A percentile compares a stretch with the other conserved stretches of the same genome.
Evolutionary conservation across 1,140 invertebrate genomes (phyloP).

Genomic region (Dryas iulia): DNA sequence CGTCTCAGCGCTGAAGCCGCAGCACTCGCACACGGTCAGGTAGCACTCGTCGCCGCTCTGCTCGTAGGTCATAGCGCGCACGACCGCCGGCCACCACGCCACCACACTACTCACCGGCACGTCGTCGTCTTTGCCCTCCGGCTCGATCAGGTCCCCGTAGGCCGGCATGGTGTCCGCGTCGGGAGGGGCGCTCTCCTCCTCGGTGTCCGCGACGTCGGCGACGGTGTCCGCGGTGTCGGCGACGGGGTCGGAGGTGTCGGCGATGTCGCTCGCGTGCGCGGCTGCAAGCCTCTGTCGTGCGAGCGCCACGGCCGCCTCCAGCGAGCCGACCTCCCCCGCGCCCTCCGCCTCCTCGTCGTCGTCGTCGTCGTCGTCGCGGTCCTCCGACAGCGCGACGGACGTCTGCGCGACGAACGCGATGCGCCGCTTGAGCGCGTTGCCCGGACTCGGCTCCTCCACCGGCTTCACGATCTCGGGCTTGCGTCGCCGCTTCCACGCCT

Average conservation of each 20-base stretch:
- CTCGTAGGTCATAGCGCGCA: conserved; percentile 77
- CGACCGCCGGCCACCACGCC: conserved; percentile 56
- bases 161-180: conserved; percentile 75
- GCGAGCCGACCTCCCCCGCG: conserved; percentile 56
- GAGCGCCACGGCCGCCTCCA: conserved; percentile 74
- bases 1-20: conserved; percentile 77
- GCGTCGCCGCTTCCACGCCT: conserved; percentile 69
- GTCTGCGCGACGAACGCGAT: conserved; percentile 72
- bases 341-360: conserved; percentile 52
- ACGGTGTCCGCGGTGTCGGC: conserved; percentile 52
- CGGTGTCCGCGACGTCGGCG: conserved; percentile 56
- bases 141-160: conserved; percentile 75
- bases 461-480: conserved; percentile 65
- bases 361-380: conserved; percentile 67
- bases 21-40: conserved; percentile 77
- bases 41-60: conserved; percentile 70
- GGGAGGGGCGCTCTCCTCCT: conserved; percentile 63
- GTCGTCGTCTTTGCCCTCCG: conserved; percentile 50
- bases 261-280: conserved; percentile 40
- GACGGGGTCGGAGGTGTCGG: conserved; percentile 53
- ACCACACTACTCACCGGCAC: conserved; percentile 65
- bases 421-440: conserved; percentile 62
- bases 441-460: conserved; percentile 73
- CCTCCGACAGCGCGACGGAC: conserved; percentile 63
- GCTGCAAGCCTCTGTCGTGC: conserved; percentile 62